phyloP scores from a whole-genome alignment of 2,113 vertebrate species.

The Crotalus tigris region DNA sequence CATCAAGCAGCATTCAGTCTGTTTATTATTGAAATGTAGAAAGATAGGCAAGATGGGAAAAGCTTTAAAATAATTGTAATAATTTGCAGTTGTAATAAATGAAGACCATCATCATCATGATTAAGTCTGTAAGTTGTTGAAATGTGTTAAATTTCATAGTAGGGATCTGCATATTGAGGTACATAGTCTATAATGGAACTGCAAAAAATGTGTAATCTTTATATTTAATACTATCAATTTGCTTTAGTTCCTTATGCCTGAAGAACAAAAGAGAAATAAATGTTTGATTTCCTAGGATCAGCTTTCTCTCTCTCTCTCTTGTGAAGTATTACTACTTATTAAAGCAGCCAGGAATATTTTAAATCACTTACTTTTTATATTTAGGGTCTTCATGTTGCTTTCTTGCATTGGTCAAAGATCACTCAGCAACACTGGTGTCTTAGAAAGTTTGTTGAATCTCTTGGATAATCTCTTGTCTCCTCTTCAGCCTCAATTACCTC shows the following conservation, averaged over 20 bases:
- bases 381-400: constrained; percentile 96
- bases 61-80: not conserved
- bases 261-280: not conserved
- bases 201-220: not conserved
- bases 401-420: constrained; percentile 98
- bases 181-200: not conserved
- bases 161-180: not conserved
- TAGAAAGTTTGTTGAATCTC: constrained; percentile 95
- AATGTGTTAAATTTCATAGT: not conserved
- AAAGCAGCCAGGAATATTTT: not conserved
- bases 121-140: not conserved
- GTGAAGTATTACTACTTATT: not conserved
- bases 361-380: constrained; percentile 40
- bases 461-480: constrained; percentile 91
- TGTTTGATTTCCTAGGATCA: not conserved
- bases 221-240: not conserved
- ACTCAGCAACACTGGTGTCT: constrained; percentile 94
- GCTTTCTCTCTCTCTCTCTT: not conserved
- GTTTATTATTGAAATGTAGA: not conserved
- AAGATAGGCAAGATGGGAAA: not conserved
- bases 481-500: constrained; percentile 83
- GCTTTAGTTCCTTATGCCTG: not conserved
- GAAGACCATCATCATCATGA: not conserved
- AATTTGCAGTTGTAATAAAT: not conserved
- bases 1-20: not conserved